phyloP scores from a whole-genome alignment of 2,888 invertebrate genomes.

The Ferdinandea cuprea region DNA sequence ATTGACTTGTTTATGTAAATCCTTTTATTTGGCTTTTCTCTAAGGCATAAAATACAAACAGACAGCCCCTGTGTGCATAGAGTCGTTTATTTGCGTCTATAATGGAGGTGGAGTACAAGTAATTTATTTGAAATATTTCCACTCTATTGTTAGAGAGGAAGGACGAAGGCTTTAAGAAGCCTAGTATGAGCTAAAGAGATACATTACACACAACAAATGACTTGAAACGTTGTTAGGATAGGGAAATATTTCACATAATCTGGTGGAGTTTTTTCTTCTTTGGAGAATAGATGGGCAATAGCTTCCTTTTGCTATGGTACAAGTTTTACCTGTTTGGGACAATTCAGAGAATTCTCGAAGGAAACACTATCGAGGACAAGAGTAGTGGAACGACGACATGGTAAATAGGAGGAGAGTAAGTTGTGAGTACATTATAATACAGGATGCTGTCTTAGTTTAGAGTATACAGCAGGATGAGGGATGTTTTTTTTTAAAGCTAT shows the following conservation, averaged over 20 bases:
- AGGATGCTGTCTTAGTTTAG: constrained; percentile 32
- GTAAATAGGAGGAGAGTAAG: neutral
- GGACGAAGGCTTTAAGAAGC: constrained; percentile 44
- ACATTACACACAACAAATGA: constrained; percentile 67
- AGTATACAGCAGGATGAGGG: neutral
- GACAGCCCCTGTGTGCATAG: constrained; percentile 41
- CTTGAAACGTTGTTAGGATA: constrained; percentile 48
- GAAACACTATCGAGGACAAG: constrained; percentile 50
- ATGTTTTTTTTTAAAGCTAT: constrained; percentile 16
- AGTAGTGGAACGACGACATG: neutral
- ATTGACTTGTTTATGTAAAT: constrained; percentile 60
- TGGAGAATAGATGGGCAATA: constrained; percentile 23
- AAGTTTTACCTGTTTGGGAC: constrained; percentile 38
- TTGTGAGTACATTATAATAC: constrained; percentile 17
- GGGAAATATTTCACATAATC: constrained; percentile 66
- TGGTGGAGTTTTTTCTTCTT: neutral
- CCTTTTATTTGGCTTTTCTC: constrained; percentile 19
- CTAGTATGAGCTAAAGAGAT: constrained; percentile 29
- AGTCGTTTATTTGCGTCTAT: constrained; percentile 53
- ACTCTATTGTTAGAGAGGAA: constrained; percentile 44
- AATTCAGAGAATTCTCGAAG: constrained; percentile 44
- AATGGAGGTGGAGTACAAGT: constrained; percentile 28
- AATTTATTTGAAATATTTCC: constrained; percentile 68
- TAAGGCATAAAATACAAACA: constrained; percentile 13
- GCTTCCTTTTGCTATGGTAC: neutral